These are phyloP conservation scores for Chrysolina oricalcia DNA, from an alignment of 2,888 invertebrate species.

Conservation along the genomic window DNA sequence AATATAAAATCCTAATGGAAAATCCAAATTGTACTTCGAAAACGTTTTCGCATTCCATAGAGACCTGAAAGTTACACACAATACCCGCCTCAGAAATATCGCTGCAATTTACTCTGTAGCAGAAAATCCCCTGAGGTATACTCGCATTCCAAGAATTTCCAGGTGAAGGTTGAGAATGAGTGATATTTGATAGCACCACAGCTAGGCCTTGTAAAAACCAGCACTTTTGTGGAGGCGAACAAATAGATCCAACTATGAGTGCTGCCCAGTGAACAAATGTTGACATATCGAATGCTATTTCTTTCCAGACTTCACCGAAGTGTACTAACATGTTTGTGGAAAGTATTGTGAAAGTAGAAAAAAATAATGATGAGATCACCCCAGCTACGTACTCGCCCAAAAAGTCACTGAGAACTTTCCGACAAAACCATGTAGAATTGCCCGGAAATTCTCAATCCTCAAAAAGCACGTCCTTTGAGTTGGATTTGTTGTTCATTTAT, in stretches of 20 bases:
- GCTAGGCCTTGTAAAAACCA: background rate
- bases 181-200: slow-evolving; percentile 13
- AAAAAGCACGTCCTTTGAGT: too few species aligned
- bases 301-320: too few species aligned
- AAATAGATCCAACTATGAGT: background rate
- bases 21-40: slow-evolving; percentile 2
- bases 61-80: slow-evolving; percentile 14
- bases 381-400: too few species aligned
- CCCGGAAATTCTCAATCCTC: too few species aligned
- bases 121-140: background rate
- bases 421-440: too few species aligned
- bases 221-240: background rate
- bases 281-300: background rate
- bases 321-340: too few species aligned
- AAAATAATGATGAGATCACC: too few species aligned
- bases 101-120: slow-evolving; percentile 11
- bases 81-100: slow-evolving; percentile 12
- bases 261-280: background rate
- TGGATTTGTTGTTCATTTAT: too few species aligned
- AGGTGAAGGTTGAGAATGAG: slow-evolving; percentile 1
- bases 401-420: too few species aligned
- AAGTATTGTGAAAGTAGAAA: too few species aligned
- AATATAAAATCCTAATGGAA: slow-evolving; percentile 17
- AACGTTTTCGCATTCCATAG: slow-evolving; percentile 1
- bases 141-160: slow-evolving; percentile 3